Conservation (phyloP, 2,797 vertebrate genomes). For the Lepus oiostolus region DNA sequence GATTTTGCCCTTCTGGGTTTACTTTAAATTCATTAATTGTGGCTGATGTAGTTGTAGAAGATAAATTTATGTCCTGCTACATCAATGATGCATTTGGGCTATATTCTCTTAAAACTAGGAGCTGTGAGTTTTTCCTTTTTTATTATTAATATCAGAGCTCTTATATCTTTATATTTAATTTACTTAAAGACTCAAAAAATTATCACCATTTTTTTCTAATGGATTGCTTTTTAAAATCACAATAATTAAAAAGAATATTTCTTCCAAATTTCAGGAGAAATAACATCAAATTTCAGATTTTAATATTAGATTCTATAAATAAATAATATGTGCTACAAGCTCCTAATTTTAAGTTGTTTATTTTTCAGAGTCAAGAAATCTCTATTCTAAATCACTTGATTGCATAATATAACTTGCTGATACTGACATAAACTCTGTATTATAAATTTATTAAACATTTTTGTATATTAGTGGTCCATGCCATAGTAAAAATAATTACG, state of each 20-base stretch:
- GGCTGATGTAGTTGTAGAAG: neutral
- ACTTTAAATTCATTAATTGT: neutral
- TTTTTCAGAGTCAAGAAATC: neutral
- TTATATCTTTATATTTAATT: neutral
- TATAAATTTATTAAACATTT: too few species aligned
- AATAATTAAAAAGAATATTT: neutral
- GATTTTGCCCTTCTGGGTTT: neutral
- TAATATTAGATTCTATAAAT: neutral
- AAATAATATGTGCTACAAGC: neutral
- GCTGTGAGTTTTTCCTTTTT: neutral
- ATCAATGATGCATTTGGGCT: neutral
- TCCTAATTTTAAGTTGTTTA: neutral
- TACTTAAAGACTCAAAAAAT: neutral
- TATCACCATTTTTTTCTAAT: neutral
- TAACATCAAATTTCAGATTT: neutral
- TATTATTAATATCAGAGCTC: neutral
- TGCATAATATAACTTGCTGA: neutral
- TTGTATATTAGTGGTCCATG: too few species aligned
- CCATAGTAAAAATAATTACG: too few species aligned
- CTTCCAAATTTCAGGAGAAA: neutral
- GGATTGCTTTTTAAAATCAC: neutral
- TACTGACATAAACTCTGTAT: too few species aligned
- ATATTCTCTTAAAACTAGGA: neutral
- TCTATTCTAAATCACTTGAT: neutral
- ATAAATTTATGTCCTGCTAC: neutral